Conservation (phyloP, 2,113 vertebrate genomes). For the Sarotherodon lohbergeri region DNA sequence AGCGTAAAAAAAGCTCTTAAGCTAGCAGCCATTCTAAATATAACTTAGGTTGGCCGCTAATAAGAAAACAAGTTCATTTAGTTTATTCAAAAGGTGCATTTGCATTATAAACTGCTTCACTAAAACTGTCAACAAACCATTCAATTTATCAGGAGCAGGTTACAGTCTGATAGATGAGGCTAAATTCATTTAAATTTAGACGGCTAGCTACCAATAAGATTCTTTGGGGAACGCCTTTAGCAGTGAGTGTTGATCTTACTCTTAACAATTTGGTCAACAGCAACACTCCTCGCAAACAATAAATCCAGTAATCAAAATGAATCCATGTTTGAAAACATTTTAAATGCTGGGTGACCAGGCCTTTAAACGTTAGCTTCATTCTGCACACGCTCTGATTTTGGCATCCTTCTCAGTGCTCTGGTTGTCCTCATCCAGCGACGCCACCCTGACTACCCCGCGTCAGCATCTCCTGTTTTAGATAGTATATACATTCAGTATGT, state of each 20-base stretch:
- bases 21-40: background rate
- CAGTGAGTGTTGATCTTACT: background rate
- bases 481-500: conserved; percentile 53
- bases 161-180: background rate
- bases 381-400: background rate
- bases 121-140: background rate
- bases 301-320: background rate
- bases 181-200: background rate
- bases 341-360: background rate
- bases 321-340: background rate
- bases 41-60: background rate
- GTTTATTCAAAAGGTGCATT: background rate
- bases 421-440: background rate
- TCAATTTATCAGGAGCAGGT: background rate
- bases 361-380: background rate
- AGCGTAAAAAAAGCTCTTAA: background rate
- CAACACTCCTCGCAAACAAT: background rate
- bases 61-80: background rate
- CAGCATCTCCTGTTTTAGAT: conserved; percentile 2
- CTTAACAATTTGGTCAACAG: background rate
- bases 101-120: background rate
- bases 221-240: background rate
- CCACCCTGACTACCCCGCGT: background rate
- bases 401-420: background rate
- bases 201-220: background rate